Base-by-base conservation (phyloP, 2,797 vertebrate species). In the Anas acuta region DNA sequence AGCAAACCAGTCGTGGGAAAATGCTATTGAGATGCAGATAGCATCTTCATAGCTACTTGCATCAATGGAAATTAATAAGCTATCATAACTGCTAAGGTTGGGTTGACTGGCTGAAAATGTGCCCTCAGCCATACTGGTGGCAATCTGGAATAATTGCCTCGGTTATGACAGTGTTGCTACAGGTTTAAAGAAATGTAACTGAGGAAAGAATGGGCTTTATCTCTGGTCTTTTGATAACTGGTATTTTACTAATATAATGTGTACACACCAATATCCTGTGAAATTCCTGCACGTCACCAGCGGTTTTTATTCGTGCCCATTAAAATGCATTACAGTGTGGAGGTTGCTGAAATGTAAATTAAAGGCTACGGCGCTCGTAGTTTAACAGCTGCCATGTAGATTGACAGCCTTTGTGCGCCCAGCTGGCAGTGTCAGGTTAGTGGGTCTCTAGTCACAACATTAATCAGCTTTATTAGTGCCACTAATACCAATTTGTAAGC, bases 381-480 rank as follows among this genome's bases (percentile, higher is more conserved):
- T 96, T 97, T 97, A 97, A 96, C 95, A 97, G 97, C 98, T 98
- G 97, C 97, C 97, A 97, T 93, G 95, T 93, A 97, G 96, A 97
- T 89, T 94, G 97, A 96, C 97, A 95, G 97, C 96, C 95, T 97
- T 96, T 97, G 96, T 81, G 86, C 79, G 87, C 96, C 98, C 98
- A 98, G 98, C 98, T 98, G 98, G 98, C 98, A 97, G 97, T 98
- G 98, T 98, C 97, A 97, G 98, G 98, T 98, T 98, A 98, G 97
- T 98, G 98, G 98, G 98, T 98, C 98, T 98, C 97, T 97, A 98
- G 98, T 98, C 98, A 98, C 97, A 97, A 98, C 98, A 98, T 98
- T 99, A 99, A 99, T 99, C 99, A 99, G 98, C 98, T 99, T 99
- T 98, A 98, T 98, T 99, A 99, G 98, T 98, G 97, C 98, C 98